Conservation (phyloP, 2,888 invertebrate genomes). For the Protonemura montana region DNA sequence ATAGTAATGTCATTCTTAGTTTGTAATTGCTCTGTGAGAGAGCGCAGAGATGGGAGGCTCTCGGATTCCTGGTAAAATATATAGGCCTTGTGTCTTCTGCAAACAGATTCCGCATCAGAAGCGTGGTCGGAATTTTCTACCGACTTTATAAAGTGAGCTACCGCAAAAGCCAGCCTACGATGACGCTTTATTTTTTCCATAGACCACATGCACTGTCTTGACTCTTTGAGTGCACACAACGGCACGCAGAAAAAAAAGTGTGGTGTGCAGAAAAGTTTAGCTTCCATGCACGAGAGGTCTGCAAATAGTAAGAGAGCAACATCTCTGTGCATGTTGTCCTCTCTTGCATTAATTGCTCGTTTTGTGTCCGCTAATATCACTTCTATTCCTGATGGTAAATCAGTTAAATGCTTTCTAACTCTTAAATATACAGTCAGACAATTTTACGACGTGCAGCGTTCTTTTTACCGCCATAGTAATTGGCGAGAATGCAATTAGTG, state of each 20-base stretch:
- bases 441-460: background rate
- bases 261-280: background rate
- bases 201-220: background rate
- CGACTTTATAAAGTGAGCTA: background rate
- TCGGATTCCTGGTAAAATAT: slow-evolving; percentile 3
- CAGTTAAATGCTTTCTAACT: slow-evolving; percentile 7
- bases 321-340: background rate
- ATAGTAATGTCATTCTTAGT: background rate
- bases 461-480: background rate
- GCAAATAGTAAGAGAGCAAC: background rate
- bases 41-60: background rate
- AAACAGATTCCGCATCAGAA: background rate
- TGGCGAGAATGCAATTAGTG: slow-evolving; percentile 7
- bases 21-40: background rate
- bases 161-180: background rate
- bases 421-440: background rate
- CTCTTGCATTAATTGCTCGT: background rate
- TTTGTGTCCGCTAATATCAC: background rate
- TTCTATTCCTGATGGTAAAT: background rate
- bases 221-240: background rate
- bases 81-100: background rate
- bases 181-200: background rate
- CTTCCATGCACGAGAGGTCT: background rate
- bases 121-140: background rate
- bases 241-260: background rate